phyloP scores from a whole-genome alignment of 2,113 vertebrate species.

The Tachysurus vachellii region DNA sequence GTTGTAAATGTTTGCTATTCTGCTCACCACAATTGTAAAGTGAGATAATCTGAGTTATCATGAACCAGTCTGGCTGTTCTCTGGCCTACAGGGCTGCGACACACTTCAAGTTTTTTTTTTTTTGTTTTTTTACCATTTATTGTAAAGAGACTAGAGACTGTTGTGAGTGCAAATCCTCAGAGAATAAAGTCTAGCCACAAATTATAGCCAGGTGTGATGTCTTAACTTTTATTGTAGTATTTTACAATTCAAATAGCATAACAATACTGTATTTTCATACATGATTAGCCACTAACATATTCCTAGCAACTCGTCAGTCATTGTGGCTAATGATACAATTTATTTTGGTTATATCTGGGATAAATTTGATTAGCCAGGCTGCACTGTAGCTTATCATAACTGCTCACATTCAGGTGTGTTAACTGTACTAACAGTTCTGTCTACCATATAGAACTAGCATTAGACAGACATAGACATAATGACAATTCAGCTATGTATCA shows the following conservation, averaged over 20 bases:
- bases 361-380: neutral
- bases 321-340: neutral
- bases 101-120: no score
- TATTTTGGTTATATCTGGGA: neutral
- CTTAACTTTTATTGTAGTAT: neutral
- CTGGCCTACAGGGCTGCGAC: no score
- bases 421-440: neutral
- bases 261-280: neutral
- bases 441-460: neutral
- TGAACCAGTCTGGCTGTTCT: no score
- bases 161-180: no score
- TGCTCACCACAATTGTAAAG: no score
- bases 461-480: neutral
- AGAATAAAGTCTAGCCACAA: no score
- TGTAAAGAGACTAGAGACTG: no score
- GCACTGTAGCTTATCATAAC: neutral
- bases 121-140: no score
- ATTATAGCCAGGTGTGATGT: neutral
- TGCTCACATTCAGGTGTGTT: neutral
- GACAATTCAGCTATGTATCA: neutral
- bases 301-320: neutral
- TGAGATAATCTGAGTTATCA: no score
- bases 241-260: neutral
- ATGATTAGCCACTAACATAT: neutral
- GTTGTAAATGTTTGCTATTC: no score